Evolutionary conservation across 2,113 vertebrate genomes (phyloP), one percentile per base, ranked within the genome.

Genomic region (Oxyruncus cristatus): DNA sequence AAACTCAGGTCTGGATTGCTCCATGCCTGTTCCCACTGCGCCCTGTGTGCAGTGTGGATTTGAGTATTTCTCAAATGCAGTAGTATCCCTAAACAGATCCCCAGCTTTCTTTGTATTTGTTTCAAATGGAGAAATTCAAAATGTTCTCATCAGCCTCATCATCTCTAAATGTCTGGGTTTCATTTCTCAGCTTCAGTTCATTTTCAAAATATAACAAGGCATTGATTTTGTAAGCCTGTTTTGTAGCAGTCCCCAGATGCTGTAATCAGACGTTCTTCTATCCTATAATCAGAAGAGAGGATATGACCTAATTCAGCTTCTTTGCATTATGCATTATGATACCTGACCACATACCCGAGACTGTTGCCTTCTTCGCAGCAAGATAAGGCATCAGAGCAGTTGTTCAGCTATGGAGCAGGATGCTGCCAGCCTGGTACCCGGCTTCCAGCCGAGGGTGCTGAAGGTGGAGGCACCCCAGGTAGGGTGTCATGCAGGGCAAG

Each of bases 231-330:
- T 46, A 63, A 89, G 35, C 37, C 70, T 93, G 44, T 86, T 94
- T 89, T 86, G 33, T 61, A 85, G 89, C 78, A 82, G 70, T 89
- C 92, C 73, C 83, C 72, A 93, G 95, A 73, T 11, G 12, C 80
- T 41, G 44, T 17, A 91, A 91, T 96, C 93, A 92, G 80, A 41
- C 0, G 0, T 62, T 88, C 65, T 93, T 92, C 77, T 80, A 46
- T 49, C 44, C 42, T 68, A 58, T 79, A 96, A 97, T 91, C 89
- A 92, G 92, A 88, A 58, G 67, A 94, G 46, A 89, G 81, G 93
- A 89, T 82, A 82, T 72, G 74, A 76, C 58, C 81, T 90, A 95
- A 85, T 85, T 93, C 78, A 76, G 8, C 41, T 58, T 47, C 74
- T 88, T 79, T 90, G 78, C 82, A 79, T 95, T 88, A 93, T 92